A percentile compares a stretch with the other conserved stretches of the same genome.
phyloP scores from a whole-genome alignment of 1,140 invertebrate genomes.

The Lepidurus arcticus region DNA sequence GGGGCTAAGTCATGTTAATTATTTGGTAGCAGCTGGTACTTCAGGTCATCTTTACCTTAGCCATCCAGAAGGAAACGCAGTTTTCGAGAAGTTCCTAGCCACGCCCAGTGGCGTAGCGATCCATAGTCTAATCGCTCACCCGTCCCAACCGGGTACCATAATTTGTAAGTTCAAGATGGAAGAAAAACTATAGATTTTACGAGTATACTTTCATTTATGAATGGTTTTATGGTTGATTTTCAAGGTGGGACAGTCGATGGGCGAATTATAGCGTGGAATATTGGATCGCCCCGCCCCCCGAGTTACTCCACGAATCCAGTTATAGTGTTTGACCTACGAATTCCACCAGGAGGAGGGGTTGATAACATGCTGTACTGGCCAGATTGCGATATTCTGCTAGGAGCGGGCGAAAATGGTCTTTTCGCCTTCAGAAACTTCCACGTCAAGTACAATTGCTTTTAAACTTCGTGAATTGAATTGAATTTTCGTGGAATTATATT shows the following conservation, averaged over 20 bases:
- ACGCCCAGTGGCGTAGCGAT: slow-evolving; percentile 36
- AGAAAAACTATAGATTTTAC: too few species aligned
- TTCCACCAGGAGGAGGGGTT: slow-evolving; percentile 38
- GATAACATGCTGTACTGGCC: slow-evolving; percentile 37
- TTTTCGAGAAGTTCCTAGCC: slow-evolving; percentile 2
- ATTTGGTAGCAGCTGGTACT: slow-evolving; percentile 47
- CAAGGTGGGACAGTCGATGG: slow-evolving; percentile 47
- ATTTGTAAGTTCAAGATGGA: slow-evolving; percentile 46
- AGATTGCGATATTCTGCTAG: slow-evolving; percentile 36
- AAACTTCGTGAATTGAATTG: too few species aligned
- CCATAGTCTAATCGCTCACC: slow-evolving; percentile 48
- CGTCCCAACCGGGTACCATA: slow-evolving; percentile 43
- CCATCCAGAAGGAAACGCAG: slow-evolving; percentile 36
- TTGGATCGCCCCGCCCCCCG: slow-evolving; percentile 44
- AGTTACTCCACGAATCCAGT: slow-evolving; percentile 40
- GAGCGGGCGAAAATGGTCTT: slow-evolving; percentile 37
- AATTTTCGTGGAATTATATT: background rate
- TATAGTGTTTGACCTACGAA: slow-evolving; percentile 36
- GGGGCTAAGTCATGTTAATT: slow-evolving; percentile 39
- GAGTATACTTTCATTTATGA: too few species aligned
- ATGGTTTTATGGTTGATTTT: slow-evolving; percentile 29
- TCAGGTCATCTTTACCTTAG: slow-evolving; percentile 42
- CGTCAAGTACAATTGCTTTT: background rate
- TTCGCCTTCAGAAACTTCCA: slow-evolving; percentile 25
- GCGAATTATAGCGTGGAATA: slow-evolving; percentile 46